These are phyloP conservation scores for Sorex araneus DNA, from an alignment of 2,113 vertebrate species.

Conservation along the genomic window DNA sequence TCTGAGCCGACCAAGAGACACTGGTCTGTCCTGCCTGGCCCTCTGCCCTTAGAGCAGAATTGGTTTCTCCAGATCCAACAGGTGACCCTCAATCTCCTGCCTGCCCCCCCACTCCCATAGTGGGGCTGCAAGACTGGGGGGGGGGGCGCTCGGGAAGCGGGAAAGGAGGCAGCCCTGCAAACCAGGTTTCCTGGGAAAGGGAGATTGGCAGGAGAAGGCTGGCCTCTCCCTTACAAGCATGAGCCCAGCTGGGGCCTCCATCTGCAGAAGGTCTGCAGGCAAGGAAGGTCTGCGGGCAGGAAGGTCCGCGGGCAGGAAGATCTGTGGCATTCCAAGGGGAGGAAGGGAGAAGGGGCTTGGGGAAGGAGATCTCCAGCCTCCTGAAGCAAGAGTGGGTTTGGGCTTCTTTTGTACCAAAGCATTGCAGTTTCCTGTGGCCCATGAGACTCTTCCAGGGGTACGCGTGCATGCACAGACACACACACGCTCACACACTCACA, in stretches of 20 bases:
- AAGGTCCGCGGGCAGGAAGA: not conserved
- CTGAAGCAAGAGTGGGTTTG: accelerated
- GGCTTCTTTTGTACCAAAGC: not conserved
- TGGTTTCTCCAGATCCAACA: not conserved
- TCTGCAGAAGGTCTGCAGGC: not conserved
- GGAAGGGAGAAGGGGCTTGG: too few relatives aligned
- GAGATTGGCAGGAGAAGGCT: not conserved
- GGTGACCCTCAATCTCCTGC: too few relatives aligned
- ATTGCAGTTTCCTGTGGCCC: not conserved
- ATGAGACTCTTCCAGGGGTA: not conserved
- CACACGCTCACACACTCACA: too few relatives aligned
- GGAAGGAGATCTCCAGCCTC: not conserved
- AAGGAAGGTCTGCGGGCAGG: not conserved
- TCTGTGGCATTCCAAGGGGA: too few relatives aligned
- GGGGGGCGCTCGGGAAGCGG: not conserved
- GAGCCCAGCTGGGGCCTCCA: not conserved
- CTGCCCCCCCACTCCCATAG: too few relatives aligned
- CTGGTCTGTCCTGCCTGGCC: too few relatives aligned
- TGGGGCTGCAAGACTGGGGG: not conserved
- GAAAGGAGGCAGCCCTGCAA: too few relatives aligned
- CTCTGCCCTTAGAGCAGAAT: not conserved
- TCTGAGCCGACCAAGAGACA: too few relatives aligned
- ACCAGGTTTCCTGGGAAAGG: not conserved
- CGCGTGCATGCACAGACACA: too few relatives aligned
- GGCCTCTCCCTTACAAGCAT: not conserved